A percentile compares a stretch with the other conserved stretches of the same genome.
Evolutionary conservation across 2,888 invertebrate species (phyloP).

Genomic region (Ashinkailepas kermadecensis): DNA sequence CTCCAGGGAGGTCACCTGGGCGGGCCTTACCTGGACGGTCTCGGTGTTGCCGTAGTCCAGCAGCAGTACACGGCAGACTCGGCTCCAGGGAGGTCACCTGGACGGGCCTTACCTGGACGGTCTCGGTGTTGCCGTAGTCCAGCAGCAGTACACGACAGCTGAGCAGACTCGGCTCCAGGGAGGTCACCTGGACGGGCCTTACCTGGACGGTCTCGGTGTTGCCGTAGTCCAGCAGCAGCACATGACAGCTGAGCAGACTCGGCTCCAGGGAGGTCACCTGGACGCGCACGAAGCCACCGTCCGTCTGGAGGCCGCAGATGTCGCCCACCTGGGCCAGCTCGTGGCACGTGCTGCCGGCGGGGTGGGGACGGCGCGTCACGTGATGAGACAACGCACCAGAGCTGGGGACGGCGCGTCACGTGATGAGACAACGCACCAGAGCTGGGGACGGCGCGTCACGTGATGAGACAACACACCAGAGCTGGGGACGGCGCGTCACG

Average conservation of each 20-base stretch:
- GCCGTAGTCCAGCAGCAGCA: constrained; percentile 13
- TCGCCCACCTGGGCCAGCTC: constrained; percentile 13
- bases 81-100: too few species aligned
- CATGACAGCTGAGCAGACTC: constrained; percentile 22
- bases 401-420: not conserved
- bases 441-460: not conserved
- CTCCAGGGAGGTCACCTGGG: too few species aligned
- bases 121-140: too few species aligned
- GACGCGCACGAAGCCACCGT: constrained; percentile 24
- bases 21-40: too few species aligned
- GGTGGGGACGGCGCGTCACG: too few species aligned
- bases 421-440: too few species aligned
- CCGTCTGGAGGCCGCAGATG: not conserved
- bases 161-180: too few species aligned
- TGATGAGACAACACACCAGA: not conserved
- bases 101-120: too few species aligned
- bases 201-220: not conserved
- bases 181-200: not conserved
- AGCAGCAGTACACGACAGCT: too few species aligned
- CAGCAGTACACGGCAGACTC: too few species aligned
- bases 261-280: not conserved
- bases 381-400: too few species aligned
- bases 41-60: too few species aligned
- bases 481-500: not conserved
- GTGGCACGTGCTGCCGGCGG: not conserved